Base-by-base conservation (phyloP, 2,888 invertebrate genomes). In the Acanthosepion pharaonis region DNA sequence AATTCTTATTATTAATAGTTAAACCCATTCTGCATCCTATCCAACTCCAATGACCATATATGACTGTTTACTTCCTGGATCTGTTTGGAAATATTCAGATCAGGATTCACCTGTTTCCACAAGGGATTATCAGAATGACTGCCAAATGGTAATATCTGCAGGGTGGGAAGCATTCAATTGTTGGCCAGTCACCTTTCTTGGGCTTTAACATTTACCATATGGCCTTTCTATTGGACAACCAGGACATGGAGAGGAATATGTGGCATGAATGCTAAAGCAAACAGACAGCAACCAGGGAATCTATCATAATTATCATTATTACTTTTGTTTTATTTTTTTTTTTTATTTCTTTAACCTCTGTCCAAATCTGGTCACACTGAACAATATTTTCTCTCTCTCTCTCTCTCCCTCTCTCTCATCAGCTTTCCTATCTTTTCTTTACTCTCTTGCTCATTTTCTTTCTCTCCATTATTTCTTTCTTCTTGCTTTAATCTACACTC, bases 201-300 rank as follows among this genome's bases (percentile, higher is more conserved):
- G 78, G 78, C 78, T n/a, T n/a, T 78, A 78, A 78, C 78, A 78
- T 78, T 78, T 78, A 78, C 78, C 78, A 78, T 78, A 78, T 78
- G 78, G 78, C n/a, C n/a, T 78, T 78, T 78, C 33, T 33, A 59
- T 59, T 59, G 20, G 20, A 20, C 23, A 5, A 23, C 59, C 59
- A 23, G 23, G 59, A 23, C 5, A 23, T 59, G 23, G 23, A 59
- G 6, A 59, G 20, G 78, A 33, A 15, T 33, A 23, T n/a, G 15
- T 78, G n/a, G 78, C 6, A 33, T 78, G 78, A 33, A 78, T 15
- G n/a, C 59, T 59, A 59, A 59, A 6, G 23, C 59, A 59, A 59
- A 59, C 23, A 59, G 59, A 59, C 59, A 59, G 59, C 23, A 59
- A 78, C 78, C 15, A 78, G 33, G 78, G n/a, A 78, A 78, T 78